Percentiles rank a stretch among this genome's conserved stretches.
phyloP scores from a whole-genome alignment of 2,888 invertebrate genomes.

The Formica aserva region DNA sequence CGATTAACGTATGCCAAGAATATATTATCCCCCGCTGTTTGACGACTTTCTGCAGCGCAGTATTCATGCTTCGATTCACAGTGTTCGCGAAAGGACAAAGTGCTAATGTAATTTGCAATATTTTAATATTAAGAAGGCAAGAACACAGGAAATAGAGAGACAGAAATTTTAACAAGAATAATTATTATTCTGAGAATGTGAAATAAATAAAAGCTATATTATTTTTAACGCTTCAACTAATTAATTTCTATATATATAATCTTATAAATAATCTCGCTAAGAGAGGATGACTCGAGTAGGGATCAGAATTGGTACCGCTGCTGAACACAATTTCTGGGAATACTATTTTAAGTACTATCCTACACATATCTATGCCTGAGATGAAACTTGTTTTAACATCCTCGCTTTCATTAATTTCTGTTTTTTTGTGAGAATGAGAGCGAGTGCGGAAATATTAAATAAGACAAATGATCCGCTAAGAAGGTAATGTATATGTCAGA shows the following conservation, averaged over 20 bases:
- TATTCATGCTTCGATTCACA: constrained; percentile 30
- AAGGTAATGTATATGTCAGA: constrained; percentile 39
- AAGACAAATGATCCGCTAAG: constrained; percentile 40
- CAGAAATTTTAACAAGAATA: not conserved
- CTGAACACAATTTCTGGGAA: not conserved
- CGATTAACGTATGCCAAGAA: constrained; percentile 67
- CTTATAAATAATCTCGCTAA: not conserved
- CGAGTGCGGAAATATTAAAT: constrained; percentile 22
- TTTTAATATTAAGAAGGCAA: not conserved
- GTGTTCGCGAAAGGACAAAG: not conserved
- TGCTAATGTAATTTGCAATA: constrained; percentile 2
- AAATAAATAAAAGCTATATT: not conserved
- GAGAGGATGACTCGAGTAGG: not conserved
- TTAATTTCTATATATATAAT: constrained; percentile 21
- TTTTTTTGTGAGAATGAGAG: constrained; percentile 1
- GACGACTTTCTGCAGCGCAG: constrained; percentile 32
- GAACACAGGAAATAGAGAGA: not conserved
- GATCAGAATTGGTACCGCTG: not conserved
- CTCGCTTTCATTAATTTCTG: constrained; percentile 4
- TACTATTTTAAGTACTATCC: not conserved
- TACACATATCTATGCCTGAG: not conserved
- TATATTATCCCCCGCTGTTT: constrained; percentile 19
- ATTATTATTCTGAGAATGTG: not conserved
- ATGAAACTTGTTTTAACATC: not conserved
- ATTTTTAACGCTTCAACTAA: constrained; percentile 10